Percentiles rank a stretch among this genome's conserved stretches.
Conservation (phyloP, 2,797 vertebrate genomes). For the Poecile montanus region DNA sequence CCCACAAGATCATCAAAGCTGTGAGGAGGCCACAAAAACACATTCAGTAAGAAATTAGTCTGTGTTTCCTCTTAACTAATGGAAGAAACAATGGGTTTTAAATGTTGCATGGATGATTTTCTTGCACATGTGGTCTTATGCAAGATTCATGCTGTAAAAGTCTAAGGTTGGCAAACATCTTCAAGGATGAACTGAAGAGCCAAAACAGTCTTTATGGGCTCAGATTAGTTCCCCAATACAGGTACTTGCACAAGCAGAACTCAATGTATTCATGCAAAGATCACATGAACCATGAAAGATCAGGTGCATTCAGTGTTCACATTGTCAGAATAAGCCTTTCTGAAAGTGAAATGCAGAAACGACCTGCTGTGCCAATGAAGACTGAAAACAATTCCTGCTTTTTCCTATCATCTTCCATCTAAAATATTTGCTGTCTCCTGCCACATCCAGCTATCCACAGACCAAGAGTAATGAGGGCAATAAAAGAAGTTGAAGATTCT, state of each 20-base stretch:
- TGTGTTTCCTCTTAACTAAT: slow-evolving; percentile 49
- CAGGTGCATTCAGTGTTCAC: background rate
- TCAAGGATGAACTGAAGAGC: background rate
- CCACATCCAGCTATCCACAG: background rate
- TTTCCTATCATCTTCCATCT: background rate
- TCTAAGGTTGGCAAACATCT: slow-evolving; percentile 38
- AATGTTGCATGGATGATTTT: slow-evolving; percentile 25
- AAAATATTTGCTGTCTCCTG: background rate
- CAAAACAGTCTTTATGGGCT: background rate
- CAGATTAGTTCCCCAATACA: background rate
- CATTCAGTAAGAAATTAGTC: slow-evolving; percentile 35
- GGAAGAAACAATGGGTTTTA: slow-evolving; percentile 59
- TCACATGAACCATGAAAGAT: background rate
- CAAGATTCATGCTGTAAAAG: slow-evolving; percentile 34
- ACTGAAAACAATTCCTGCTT: slow-evolving; percentile 1
- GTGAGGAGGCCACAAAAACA: slow-evolving; percentile 35
- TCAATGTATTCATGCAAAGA: background rate
- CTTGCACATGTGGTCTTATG: slow-evolving; percentile 50
- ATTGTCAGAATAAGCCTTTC: background rate
- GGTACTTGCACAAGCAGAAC: slow-evolving; percentile 13
- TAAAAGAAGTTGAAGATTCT: background rate
- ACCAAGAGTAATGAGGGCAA: background rate
- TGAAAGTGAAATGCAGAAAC: background rate
- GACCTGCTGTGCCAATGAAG: background rate
- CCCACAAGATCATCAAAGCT: slow-evolving; percentile 55